Evolutionary conservation across 2,797 vertebrate genomes (phyloP).

Genomic region (Pangasius sanitwongsei): DNA sequence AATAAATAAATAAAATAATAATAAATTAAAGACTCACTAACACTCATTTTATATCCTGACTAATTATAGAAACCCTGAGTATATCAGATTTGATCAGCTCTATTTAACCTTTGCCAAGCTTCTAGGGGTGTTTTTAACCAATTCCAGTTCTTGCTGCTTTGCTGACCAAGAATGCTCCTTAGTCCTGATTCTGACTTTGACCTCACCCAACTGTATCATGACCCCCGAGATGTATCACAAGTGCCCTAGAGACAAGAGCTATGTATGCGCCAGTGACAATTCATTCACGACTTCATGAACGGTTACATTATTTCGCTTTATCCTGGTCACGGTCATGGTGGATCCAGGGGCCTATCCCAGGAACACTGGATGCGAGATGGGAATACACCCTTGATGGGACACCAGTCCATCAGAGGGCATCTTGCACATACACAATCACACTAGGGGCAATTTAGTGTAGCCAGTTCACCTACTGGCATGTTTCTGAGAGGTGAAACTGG

Average conservation of each 20-base stretch:
- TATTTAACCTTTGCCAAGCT: background rate
- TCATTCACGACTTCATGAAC: background rate
- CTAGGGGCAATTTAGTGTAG: background rate
- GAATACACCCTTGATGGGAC: background rate
- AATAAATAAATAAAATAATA: too few species aligned
- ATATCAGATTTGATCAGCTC: background rate
- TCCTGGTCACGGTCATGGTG: background rate
- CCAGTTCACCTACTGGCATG: background rate
- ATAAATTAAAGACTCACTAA: too few species aligned
- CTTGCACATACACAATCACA: background rate
- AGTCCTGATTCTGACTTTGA: background rate
- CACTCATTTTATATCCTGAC: background rate
- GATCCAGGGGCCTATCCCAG: background rate
- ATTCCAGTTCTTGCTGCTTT: background rate
- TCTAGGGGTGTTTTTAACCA: background rate
- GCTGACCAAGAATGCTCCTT: background rate
- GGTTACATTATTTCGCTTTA: background rate
- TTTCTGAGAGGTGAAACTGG: background rate
- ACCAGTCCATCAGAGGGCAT: background rate
- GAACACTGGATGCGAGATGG: background rate
- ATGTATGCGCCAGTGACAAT: background rate
- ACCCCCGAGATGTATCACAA: background rate
- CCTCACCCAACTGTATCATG: background rate
- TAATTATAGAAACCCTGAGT: background rate
- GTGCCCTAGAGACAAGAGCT: background rate